phyloP scores from a whole-genome alignment of 2,888 invertebrate species.

The Alcis repandata region DNA sequence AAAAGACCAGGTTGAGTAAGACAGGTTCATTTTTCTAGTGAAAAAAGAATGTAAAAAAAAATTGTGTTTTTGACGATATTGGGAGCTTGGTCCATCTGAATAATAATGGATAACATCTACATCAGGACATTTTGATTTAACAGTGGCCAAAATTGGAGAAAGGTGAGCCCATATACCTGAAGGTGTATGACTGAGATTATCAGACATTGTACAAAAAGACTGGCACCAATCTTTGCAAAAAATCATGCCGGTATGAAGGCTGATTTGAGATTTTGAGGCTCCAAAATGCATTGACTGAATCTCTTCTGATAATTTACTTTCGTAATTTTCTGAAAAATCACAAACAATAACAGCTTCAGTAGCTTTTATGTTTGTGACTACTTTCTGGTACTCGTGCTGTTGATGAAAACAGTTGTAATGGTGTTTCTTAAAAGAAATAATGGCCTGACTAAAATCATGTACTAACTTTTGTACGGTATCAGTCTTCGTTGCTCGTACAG shows the following conservation, averaged over 20 bases:
- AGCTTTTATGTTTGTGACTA: background rate
- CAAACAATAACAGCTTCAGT: background rate
- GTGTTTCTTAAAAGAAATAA: background rate
- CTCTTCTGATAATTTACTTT: conserved; percentile 13
- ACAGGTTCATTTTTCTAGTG: background rate
- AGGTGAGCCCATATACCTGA: background rate
- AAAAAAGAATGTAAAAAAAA: conserved; percentile 18
- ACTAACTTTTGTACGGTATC: background rate
- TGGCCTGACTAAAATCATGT: background rate
- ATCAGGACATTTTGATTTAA: background rate
- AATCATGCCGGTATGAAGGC: conserved; percentile 34
- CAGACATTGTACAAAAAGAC: background rate
- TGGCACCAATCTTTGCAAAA: background rate
- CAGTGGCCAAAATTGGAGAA: background rate
- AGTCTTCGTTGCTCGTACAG: background rate
- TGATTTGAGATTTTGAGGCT: conserved; percentile 38
- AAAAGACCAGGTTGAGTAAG: background rate
- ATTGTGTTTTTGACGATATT: conserved; percentile 19
- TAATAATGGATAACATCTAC: background rate
- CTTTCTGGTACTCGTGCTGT: background rate
- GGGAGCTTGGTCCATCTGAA: conserved; percentile 13
- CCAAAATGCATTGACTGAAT: conserved; percentile 31
- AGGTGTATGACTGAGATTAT: background rate
- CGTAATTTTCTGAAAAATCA: conserved; percentile 1
- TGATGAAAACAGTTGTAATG: background rate